A percentile compares a stretch with the other conserved stretches of the same genome.
Evolutionary conservation across 2,888 invertebrate genomes (phyloP).

Genomic region (Drosophila austrosaltans): DNA sequence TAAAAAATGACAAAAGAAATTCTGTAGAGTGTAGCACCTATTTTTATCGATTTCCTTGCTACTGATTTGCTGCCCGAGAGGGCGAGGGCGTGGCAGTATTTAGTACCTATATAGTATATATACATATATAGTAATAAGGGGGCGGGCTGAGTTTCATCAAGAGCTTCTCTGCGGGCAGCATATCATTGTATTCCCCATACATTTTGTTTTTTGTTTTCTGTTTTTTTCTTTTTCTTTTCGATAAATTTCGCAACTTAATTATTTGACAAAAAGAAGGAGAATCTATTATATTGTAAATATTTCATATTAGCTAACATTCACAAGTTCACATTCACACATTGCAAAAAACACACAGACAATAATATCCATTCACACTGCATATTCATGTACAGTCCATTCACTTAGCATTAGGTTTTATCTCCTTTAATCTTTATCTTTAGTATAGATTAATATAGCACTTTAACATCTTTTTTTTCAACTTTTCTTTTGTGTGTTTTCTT

Average conservation of each 20-base stretch:
- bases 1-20: constrained; percentile 27
- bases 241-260: constrained; percentile 20
- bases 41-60: constrained; percentile 30
- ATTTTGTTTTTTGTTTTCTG: constrained; percentile 25
- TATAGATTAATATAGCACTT: constrained; percentile 74
- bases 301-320: constrained; percentile 11
- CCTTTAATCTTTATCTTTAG: constrained; percentile 47
- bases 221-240: constrained; percentile 19
- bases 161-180: constrained; percentile 57
- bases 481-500: constrained; percentile 17
- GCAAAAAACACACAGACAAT: not conserved
- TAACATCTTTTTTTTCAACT: constrained; percentile 40
- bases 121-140: constrained; percentile 13
- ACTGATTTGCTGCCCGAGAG: constrained; percentile 37
- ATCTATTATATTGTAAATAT: constrained; percentile 1
- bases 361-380: constrained; percentile 16
- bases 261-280: not conserved
- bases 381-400: constrained; percentile 30
- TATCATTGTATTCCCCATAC: constrained; percentile 18
- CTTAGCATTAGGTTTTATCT: constrained; percentile 50
- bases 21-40: constrained; percentile 61
- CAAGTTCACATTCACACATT: constrained; percentile 1
- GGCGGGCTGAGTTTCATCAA: not conserved
- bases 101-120: constrained; percentile 11
- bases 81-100: constrained; percentile 65